A percentile compares a stretch with the other conserved stretches of the same genome.
Evolutionary conservation across 2,888 invertebrate species (phyloP).

Genomic region (Eledone cirrhosa): DNA sequence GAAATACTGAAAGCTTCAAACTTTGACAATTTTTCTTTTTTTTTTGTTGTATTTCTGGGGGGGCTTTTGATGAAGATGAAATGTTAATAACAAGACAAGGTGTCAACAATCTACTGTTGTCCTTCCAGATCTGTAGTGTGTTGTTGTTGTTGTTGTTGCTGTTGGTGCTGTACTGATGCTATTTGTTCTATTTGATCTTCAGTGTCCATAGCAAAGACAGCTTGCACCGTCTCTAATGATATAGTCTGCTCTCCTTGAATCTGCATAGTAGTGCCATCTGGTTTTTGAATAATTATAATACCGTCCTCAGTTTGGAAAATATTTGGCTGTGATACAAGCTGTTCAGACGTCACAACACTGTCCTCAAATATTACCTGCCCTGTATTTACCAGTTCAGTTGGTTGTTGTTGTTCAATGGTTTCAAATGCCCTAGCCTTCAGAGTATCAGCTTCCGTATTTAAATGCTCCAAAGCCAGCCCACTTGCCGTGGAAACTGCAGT

Average conservation of each 20-base stretch:
- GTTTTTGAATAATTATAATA: slow-evolving; percentile 59
- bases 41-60: too few species aligned
- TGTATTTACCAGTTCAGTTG: background rate
- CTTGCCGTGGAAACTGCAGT: slow-evolving; percentile 1
- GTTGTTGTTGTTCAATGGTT: slow-evolving; percentile 12
- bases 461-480: slow-evolving; percentile 5
- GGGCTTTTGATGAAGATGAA: too few species aligned
- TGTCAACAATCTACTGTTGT: background rate
- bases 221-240: slow-evolving; percentile 65
- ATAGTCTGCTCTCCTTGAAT: slow-evolving; percentile 57
- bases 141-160: slow-evolving; percentile 38
- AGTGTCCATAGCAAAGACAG: slow-evolving; percentile 58
- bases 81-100: too few species aligned
- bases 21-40: too few species aligned
- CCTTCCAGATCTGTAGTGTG: slow-evolving; percentile 24
- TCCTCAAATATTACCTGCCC: slow-evolving; percentile 30
- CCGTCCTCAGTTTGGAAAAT: slow-evolving; percentile 62
- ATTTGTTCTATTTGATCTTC: slow-evolving; percentile 45
- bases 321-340: slow-evolving; percentile 41
- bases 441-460: background rate
- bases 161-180: slow-evolving; percentile 36
- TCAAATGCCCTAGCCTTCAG: background rate
- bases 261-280: slow-evolving; percentile 62
- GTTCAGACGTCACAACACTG: slow-evolving; percentile 34
- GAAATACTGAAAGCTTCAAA: too few species aligned